These are phyloP conservation scores for Macroramphosus scolopax DNA, from an alignment of 2,797 vertebrate species.

Conservation along the genomic window DNA sequence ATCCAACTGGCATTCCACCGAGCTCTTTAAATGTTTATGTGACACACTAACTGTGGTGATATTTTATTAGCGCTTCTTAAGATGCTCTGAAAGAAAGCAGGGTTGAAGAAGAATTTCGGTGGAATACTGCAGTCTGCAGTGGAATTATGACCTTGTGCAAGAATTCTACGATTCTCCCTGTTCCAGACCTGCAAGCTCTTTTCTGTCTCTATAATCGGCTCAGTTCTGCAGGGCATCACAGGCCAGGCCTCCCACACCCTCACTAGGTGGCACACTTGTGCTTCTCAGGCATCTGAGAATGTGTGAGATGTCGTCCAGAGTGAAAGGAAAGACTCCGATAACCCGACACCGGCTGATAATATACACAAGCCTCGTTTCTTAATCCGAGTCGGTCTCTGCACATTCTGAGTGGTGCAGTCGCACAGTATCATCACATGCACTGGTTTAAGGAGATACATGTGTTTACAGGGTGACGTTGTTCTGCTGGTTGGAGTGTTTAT, in stretches of 20 bases:
- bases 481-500: not conserved
- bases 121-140: too few species aligned
- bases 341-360: slow-evolving; percentile 43
- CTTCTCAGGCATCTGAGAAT: slow-evolving; percentile 14
- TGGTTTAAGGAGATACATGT: too few species aligned
- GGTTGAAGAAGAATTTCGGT: too few species aligned
- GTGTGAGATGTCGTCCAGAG: slow-evolving; percentile 42
- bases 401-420: slow-evolving; percentile 9
- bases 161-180: too few species aligned
- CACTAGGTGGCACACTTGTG: slow-evolving; percentile 59
- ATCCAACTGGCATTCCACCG: slow-evolving; percentile 14
- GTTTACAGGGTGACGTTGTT: too few species aligned
- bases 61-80: too few species aligned
- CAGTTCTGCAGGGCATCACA: not conserved
- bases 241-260: not conserved
- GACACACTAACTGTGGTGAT: slow-evolving; percentile 21
- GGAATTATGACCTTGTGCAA: too few species aligned
- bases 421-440: too few species aligned
- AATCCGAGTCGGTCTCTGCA: slow-evolving; percentile 7
- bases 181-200: not conserved
- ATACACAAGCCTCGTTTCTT: slow-evolving; percentile 14
- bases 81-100: too few species aligned
- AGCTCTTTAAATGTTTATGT: slow-evolving; percentile 23
- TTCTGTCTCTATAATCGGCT: too few species aligned
- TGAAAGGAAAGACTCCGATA: slow-evolving; percentile 34